These are phyloP conservation scores for Leptocoma aspasia DNA, from an alignment of 2,113 vertebrate genomes.

Conservation along the genomic window DNA sequence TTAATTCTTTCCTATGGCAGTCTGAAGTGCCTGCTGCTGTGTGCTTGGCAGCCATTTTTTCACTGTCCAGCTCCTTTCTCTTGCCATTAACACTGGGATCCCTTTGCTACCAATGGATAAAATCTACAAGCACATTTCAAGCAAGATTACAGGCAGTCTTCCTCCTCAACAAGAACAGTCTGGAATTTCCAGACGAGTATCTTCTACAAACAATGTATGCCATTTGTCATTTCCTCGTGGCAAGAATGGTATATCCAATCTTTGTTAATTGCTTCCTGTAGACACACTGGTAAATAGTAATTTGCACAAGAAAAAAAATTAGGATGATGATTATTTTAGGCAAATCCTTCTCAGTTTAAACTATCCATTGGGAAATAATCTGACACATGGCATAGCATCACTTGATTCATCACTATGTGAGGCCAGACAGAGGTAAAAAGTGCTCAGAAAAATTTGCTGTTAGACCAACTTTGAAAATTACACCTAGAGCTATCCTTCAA, in stretches of 20 bases:
- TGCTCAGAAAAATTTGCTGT: background rate
- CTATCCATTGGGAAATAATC: background rate
- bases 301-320: background rate
- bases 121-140: background rate
- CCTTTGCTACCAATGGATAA: background rate
- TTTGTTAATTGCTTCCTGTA: background rate
- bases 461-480: background rate
- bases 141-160: slow-evolving; percentile 1
- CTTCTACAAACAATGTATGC: background rate
- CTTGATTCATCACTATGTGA: background rate
- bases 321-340: background rate
- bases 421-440: background rate
- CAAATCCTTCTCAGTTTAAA: slow-evolving; percentile 1
- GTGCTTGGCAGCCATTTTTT: background rate
- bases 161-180: background rate
- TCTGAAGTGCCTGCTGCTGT: background rate
- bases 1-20: background rate
- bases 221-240: slow-evolving; percentile 32
- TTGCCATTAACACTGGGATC: background rate
- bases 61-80: background rate
- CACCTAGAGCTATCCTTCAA: background rate
- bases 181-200: slow-evolving; percentile 28
- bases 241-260: background rate
- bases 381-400: background rate
- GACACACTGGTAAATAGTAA: background rate